phyloP scores from a whole-genome alignment of 2,888 invertebrate species.

The Onchidella celtica region DNA sequence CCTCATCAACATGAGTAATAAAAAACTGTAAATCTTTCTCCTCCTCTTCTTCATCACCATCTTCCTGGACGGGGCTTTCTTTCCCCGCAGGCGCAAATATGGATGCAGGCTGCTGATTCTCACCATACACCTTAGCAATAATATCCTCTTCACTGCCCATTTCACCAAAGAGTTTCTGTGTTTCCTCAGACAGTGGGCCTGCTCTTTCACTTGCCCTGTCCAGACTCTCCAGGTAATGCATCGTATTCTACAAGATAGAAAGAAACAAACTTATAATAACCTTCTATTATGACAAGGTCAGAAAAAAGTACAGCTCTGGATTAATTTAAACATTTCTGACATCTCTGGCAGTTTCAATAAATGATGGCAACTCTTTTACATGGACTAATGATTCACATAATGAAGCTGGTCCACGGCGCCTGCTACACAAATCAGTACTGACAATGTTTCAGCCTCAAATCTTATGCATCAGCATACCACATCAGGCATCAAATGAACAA shows the following conservation, averaged over 20 bases:
- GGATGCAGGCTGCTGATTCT: neutral
- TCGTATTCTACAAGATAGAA: constrained; percentile 35
- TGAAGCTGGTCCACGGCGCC: too few species aligned
- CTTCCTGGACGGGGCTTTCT: neutral
- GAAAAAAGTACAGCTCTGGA: too few species aligned
- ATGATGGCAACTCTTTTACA: neutral
- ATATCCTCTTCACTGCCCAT: neutral
- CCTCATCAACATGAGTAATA: neutral
- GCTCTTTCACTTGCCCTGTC: constrained; percentile 32
- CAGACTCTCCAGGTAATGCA: constrained; percentile 35
- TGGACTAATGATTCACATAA: neutral
- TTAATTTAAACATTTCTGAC: neutral
- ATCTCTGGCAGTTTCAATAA: neutral
- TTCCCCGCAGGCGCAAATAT: neutral
- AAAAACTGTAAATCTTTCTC: neutral
- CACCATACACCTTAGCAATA: constrained; percentile 16
- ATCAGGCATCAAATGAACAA: too few species aligned
- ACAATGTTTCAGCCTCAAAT: too few species aligned
- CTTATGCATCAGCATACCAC: too few species aligned
- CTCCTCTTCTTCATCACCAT: neutral
- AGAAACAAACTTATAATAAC: neutral
- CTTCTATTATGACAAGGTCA: too few species aligned
- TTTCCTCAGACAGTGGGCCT: constrained; percentile 15
- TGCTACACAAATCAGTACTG: too few species aligned
- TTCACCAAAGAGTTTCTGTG: neutral